Percentiles rank a stretch among this genome's conserved stretches.
These are phyloP conservation scores for Pipistrellus nathusii DNA, from an alignment of 2,797 vertebrate species.

Conservation along the genomic window DNA sequence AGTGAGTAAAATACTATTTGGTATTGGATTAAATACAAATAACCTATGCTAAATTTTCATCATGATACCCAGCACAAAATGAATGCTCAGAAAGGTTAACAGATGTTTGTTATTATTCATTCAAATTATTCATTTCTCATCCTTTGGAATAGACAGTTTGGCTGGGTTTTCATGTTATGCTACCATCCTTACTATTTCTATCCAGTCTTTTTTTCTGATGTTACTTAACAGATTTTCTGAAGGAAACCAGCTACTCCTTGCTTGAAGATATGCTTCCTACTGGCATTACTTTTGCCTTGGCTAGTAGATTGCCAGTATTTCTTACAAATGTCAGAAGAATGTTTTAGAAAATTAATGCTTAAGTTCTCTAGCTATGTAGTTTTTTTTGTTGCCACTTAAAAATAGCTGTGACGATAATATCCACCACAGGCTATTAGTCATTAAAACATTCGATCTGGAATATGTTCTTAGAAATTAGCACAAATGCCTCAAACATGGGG, in stretches of 20 bases:
- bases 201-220: neutral
- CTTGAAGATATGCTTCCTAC: slow-evolving; percentile 36
- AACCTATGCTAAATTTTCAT: slow-evolving; percentile 1
- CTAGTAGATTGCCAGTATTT: slow-evolving; percentile 45
- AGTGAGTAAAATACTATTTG: slow-evolving; percentile 22
- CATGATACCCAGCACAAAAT: neutral
- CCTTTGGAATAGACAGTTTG: neutral
- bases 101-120: neutral
- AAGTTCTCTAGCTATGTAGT: slow-evolving; percentile 22
- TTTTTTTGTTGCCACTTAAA: slow-evolving; percentile 61
- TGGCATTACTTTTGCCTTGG: slow-evolving; percentile 41
- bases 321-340: slow-evolving; percentile 59
- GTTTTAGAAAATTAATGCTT: slow-evolving; percentile 61
- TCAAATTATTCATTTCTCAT: neutral
- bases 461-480: slow-evolving; percentile 5
- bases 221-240: slow-evolving; percentile 6
- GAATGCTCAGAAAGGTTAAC: neutral
- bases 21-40: slow-evolving; percentile 29
- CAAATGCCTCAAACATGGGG: neutral
- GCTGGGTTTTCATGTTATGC: neutral
- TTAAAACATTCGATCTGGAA: neutral
- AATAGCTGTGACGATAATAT: slow-evolving; percentile 46
- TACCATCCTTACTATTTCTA: neutral
- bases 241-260: slow-evolving; percentile 16
- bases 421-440: neutral